Conservation (phyloP, 2,797 vertebrate species). For the Thalassophryne amazonica region DNA sequence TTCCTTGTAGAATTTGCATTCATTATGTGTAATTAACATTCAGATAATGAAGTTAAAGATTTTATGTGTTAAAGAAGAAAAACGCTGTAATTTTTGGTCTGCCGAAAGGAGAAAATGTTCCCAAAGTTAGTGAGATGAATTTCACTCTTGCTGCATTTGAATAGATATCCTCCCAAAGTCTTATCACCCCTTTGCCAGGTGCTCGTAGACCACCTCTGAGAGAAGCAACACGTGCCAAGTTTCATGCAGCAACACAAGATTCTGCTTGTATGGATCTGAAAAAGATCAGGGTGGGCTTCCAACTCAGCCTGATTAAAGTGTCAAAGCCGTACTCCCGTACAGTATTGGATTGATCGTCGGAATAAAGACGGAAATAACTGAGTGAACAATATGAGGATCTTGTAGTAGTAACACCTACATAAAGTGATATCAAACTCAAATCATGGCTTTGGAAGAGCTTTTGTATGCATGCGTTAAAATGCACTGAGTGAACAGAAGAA, state of each 20-base stretch:
- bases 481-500: too few species aligned
- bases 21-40: conserved; percentile 26
- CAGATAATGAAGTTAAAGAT: conserved; percentile 11
- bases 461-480: too few species aligned
- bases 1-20: conserved; percentile 3
- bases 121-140: conserved; percentile 50
- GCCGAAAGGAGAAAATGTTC: conserved; percentile 8
- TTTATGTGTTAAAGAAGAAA: conserved; percentile 34
- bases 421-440: neutral
- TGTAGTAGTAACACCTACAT: neutral
- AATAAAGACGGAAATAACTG: conserved; percentile 22
- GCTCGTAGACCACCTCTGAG: conserved; percentile 59
- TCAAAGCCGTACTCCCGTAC: conserved; percentile 29
- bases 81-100: conserved; percentile 20
- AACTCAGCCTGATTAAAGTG: conserved; percentile 33
- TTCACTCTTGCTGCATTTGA: conserved; percentile 50
- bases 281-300: conserved; percentile 17
- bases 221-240: conserved; percentile 52
- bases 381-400: conserved; percentile 8
- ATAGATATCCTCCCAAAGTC: conserved; percentile 41
- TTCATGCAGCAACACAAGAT: conserved; percentile 43
- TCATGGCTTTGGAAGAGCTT: too few species aligned
- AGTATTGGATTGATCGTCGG: conserved; percentile 35
- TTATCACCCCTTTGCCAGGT: conserved; percentile 66
- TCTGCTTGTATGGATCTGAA: conserved; percentile 42